A percentile compares a stretch with the other conserved stretches of the same genome.
These are phyloP conservation scores for Cyprinella venusta DNA, from an alignment of 2,797 vertebrate genomes.

Conservation along the genomic window DNA sequence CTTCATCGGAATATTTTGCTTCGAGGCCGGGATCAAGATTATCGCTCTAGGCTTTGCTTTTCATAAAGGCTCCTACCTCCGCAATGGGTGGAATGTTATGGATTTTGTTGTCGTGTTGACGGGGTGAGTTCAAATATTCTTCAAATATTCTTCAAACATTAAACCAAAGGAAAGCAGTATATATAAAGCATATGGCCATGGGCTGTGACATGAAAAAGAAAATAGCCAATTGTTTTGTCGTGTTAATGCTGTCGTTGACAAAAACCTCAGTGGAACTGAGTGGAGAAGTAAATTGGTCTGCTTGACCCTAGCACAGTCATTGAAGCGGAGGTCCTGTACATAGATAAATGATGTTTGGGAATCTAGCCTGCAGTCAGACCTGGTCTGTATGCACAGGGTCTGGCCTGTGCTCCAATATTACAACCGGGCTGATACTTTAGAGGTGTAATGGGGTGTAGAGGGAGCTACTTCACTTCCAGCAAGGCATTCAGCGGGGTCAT, in stretches of 20 bases:
- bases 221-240: background rate
- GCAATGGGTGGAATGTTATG: slow-evolving; percentile 97
- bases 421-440: background rate
- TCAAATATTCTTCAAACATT: background rate
- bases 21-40: slow-evolving; percentile 97
- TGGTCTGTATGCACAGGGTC: background rate
- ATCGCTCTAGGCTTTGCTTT: slow-evolving; percentile 94
- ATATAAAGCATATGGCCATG: background rate
- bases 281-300: slow-evolving; percentile 6
- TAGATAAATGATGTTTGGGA: slow-evolving; percentile 33
- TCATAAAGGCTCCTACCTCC: slow-evolving; percentile 95
- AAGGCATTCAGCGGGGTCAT: background rate
- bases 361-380: slow-evolving; percentile 9
- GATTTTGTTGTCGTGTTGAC: slow-evolving; percentile 97
- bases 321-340: slow-evolving; percentile 18
- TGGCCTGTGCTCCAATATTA: background rate
- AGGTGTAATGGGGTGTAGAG: slow-evolving; percentile 19
- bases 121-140: slow-evolving; percentile 83
- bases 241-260: slow-evolving; percentile 18
- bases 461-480: slow-evolving; percentile 1
- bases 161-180: background rate
- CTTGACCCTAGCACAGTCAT: slow-evolving; percentile 24
- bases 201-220: background rate
- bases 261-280: background rate
- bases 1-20: slow-evolving; percentile 99